A percentile compares a stretch with the other conserved stretches of the same genome.
These are phyloP conservation scores for Zaprionus tsacasi DNA, from an alignment of 1,140 invertebrate species.

Conservation along the genomic window DNA sequence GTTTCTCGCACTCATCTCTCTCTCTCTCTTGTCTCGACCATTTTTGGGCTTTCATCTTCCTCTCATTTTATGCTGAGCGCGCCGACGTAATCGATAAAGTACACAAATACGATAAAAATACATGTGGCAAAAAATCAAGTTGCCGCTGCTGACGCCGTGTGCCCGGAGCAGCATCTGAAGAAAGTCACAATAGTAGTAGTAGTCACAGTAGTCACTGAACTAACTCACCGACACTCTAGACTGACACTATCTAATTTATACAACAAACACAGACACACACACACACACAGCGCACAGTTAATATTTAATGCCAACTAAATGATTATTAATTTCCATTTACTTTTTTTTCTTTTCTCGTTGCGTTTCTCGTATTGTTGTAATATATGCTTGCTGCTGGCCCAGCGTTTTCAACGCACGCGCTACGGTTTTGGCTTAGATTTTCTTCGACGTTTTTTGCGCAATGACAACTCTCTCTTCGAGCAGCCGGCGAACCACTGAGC, in stretches of 20 bases:
- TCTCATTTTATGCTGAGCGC: constrained; percentile 53
- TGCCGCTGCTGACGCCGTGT: not conserved
- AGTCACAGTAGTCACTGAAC: not conserved
- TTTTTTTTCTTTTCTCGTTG: constrained; percentile 17
- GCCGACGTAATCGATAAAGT: constrained; percentile 74
- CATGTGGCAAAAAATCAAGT: constrained; percentile 47
- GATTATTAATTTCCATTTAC: constrained; percentile 39
- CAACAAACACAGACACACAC: constrained; percentile 19
- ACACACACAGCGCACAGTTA: constrained; percentile 18
- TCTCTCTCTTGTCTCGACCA: constrained; percentile 23
- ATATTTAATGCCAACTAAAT: constrained; percentile 24
- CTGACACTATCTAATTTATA: constrained; percentile 30
- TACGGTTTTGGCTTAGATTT: constrained; percentile 18
- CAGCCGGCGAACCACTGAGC: constrained; percentile 54
- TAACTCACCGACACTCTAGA: constrained; percentile 9
- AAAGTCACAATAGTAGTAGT: constrained; percentile 12
- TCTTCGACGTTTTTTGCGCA: constrained; percentile 19
- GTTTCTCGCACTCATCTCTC: constrained; percentile 53
- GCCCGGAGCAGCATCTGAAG: not conserved
- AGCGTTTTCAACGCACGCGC: constrained; percentile 44
- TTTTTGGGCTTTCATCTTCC: constrained; percentile 38
- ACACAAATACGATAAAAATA: constrained; percentile 59
- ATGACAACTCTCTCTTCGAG: constrained; percentile 49
- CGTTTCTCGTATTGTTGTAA: constrained; percentile 12
- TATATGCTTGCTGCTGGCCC: constrained; percentile 30